Evolutionary conservation across 2,797 vertebrate genomes (phyloP).

Genomic region (Lithobates pipiens): DNA sequence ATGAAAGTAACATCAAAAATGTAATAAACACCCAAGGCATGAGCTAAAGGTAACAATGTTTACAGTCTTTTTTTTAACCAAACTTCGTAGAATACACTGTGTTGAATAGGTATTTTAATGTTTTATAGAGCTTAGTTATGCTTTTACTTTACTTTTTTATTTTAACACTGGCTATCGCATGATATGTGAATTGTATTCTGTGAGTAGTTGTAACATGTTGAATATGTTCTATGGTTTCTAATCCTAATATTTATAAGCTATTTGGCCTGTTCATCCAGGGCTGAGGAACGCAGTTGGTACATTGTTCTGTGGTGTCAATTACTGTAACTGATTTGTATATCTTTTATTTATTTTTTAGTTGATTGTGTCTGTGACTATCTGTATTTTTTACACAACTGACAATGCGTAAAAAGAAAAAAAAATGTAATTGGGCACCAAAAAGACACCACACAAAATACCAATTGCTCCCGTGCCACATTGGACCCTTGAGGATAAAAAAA

Average conservation of each 20-base stretch:
- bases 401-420: not conserved
- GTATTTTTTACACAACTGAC: slow-evolving; percentile 58
- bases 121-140: slow-evolving; percentile 84
- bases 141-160: slow-evolving; percentile 74
- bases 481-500: slow-evolving; percentile 27
- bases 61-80: slow-evolving; percentile 82
- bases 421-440: slow-evolving; percentile 59
- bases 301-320: slow-evolving; percentile 56
- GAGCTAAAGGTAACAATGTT: slow-evolving; percentile 85
- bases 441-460: slow-evolving; percentile 51
- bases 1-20: slow-evolving; percentile 54
- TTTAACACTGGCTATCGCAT: slow-evolving; percentile 91
- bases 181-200: slow-evolving; percentile 89
- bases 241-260: slow-evolving; percentile 44
- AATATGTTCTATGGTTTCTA: slow-evolving; percentile 80
- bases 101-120: slow-evolving; percentile 88
- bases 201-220: slow-evolving; percentile 92
- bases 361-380: slow-evolving; percentile 43
- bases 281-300: slow-evolving; percentile 31
- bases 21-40: slow-evolving; percentile 76
- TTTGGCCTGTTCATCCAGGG: slow-evolving; percentile 33
- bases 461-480: slow-evolving; percentile 41
- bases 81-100: slow-evolving; percentile 81
- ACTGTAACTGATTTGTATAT: slow-evolving; percentile 55
- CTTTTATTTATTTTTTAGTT: slow-evolving; percentile 59